Conservation (phyloP, 1,140 invertebrate species). For the Hycleus phaleratus region DNA sequence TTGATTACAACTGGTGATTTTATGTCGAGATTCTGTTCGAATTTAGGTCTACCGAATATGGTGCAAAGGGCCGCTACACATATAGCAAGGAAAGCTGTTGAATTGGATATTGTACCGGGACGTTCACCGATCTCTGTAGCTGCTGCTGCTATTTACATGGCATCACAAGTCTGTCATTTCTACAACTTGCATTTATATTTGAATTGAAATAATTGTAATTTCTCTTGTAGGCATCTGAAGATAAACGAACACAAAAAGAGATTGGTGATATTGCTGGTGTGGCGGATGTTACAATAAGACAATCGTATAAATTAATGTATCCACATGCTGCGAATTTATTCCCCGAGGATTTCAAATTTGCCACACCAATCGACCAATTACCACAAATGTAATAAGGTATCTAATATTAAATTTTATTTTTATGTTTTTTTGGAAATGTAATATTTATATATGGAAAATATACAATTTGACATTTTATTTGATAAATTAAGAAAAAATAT, state of each 20-base stretch:
- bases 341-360: conserved; percentile 93
- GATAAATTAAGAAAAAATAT: too few relatives aligned
- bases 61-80: conserved; percentile 94
- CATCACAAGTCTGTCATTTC: conserved; percentile 67
- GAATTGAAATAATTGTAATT: background rate
- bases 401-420: too few relatives aligned
- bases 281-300: conserved; percentile 96
- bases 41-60: conserved; percentile 76
- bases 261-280: conserved; percentile 98
- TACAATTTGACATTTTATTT: too few relatives aligned
- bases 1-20: conserved; percentile 98
- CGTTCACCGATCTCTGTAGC: conserved; percentile 98
- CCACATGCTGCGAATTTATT: conserved; percentile 87
- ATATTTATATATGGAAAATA: too few relatives aligned
- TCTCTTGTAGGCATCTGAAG: conserved; percentile 73
- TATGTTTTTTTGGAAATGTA: too few relatives aligned
- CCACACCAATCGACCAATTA: conserved; percentile 88
- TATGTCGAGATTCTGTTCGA: conserved; percentile 90
- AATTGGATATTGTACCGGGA: conserved; percentile 96
- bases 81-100: conserved; percentile 93
- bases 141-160: conserved; percentile 99
- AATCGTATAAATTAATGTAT: conserved; percentile 97
- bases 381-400: conserved; percentile 64
- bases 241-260: conserved; percentile 93
- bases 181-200: too few relatives aligned